Base-by-base conservation (phyloP, 1,140 invertebrate genomes). In the Pomacea maculata region DNA sequence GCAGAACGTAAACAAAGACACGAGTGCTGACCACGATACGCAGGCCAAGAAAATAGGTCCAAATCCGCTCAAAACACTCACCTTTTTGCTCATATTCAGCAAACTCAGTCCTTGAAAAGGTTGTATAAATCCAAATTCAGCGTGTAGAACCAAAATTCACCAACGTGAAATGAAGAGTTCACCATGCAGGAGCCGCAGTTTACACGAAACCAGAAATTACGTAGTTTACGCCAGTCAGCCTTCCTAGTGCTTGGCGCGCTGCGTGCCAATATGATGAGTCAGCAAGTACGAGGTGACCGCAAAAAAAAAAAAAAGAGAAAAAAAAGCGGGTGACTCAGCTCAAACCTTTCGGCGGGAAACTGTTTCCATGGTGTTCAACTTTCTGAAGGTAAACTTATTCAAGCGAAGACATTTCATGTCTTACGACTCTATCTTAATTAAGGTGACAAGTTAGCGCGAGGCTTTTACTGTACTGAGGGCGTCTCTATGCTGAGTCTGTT, bases 21-120 rank as follows among this genome's bases (percentile, higher is more conserved):
- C 78, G 79, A 83, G 79, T 70, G 79, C 80, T 73, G 61, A 70
- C 65, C 78, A 78, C 76, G 71, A 64, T 71, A 81, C 61, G 25
- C 21, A 75, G 79, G 61, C 70, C 71, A 61, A 3, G 25, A 55
- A 63, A 21, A 57, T 73, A 71, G 19, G 52, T 11, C 54, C 55
- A 10, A 80, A 73, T 73, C 61, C 71, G 10, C 29, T 29, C 57
- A 73, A 74, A 80, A 17, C 29, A 64, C 85, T 84, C 81, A 87
- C 85, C 86, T 87, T 87, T 83, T 87, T 87, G 82, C 86, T 87
- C 86, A 87, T 87, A 81, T 85, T 85, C 79, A 75, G 17, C n/a
- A 17, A 34, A 74, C 71, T 70, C 55, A 29, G 55, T 78, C 63
- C 61, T 65, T 57, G 64, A 75, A 21, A 76, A 79, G 65, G 29